Conservation (phyloP, 2,113 vertebrate species). For the Alligator mississippiensis region DNA sequence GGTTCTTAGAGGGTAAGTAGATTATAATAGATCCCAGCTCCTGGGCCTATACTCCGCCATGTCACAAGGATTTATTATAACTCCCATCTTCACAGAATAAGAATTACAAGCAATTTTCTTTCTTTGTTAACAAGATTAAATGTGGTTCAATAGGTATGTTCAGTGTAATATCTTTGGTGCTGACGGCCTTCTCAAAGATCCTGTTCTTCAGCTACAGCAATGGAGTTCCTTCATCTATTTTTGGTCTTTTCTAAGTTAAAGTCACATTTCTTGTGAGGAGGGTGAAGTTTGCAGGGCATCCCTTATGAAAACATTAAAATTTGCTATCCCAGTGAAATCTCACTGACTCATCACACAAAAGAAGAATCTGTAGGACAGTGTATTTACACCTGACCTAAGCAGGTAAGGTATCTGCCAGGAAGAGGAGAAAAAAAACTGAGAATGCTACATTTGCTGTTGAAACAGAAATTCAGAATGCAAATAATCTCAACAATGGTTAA, state of each 20-base stretch:
- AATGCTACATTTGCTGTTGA: not conserved
- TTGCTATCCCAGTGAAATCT: not conserved
- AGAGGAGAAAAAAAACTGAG: not conserved
- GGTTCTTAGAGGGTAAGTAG: conserved; percentile 46
- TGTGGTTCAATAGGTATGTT: conserved; percentile 2
- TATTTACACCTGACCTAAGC: not conserved
- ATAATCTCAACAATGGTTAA: not conserved
- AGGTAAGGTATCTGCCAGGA: not conserved
- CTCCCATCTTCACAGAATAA: conserved; percentile 33
- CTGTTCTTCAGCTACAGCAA: not conserved
- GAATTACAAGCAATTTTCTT: conserved; percentile 50
- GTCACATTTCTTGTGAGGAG: not conserved
- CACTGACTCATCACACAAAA: not conserved
- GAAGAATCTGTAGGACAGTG: not conserved
- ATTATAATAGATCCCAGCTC: conserved; percentile 49
- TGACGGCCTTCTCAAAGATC: not conserved
- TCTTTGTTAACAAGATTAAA: conserved; percentile 51
- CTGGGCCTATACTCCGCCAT: not conserved
- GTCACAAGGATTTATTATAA: conserved; percentile 42
- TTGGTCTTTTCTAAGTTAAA: not conserved
- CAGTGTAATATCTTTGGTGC: not conserved
- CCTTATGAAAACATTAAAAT: not conserved
- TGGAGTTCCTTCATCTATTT: not conserved
- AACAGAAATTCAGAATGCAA: not conserved
- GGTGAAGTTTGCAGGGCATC: not conserved